Base-by-base conservation (phyloP, 2,888 invertebrate species). In the Leptinotarsa peninsularis region DNA sequence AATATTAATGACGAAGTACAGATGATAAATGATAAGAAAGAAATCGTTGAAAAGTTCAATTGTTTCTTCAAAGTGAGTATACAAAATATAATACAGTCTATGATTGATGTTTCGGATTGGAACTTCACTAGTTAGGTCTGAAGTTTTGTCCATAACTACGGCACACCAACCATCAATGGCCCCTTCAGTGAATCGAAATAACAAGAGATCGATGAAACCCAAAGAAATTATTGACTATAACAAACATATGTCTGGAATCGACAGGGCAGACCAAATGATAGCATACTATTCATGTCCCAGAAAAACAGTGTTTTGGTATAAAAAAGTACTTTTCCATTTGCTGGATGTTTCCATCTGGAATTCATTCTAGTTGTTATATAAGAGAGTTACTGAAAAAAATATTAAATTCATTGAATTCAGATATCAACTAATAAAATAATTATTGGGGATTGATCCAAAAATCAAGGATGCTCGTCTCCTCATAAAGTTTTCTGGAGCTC, bases 131-230 rank as follows among this genome's bases (percentile, higher is more conserved):
- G 4, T 23, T 23, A 23, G 21, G 21, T 21, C 21, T 21, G 66
- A 72, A 18, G 69, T 17, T 21, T 49, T 75, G 14, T 68, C 27
- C 27, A 68, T 75, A 63, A 69, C 66, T n/a, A 72, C 71, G 14
- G 49, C 49, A 58, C 43, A 58, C 52, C 67, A 74, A 60, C 74
- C 74, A 49, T n/a, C 21, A 17, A 7, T 71, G 4, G 27, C n/a
- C 14, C 17, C 49, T 3, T 21, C 21, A 4, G 23, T 13, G 3
- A 71, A 71, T 63, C 18, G 49, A 3, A 27, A 23, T 2, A 17
- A 49, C 5, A 27, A 70, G 15, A n/a, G 13, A 50, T 3, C 10
- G 7, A 73, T 49, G 13, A 73, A 73, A 27, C 63, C 73, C 21
- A 21, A n/a, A 17, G 63, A 73, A 73, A 49, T 67, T 13, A 7